Base-by-base conservation (phyloP, 2,113 vertebrate genomes). In the Okapia johnstoni region DNA sequence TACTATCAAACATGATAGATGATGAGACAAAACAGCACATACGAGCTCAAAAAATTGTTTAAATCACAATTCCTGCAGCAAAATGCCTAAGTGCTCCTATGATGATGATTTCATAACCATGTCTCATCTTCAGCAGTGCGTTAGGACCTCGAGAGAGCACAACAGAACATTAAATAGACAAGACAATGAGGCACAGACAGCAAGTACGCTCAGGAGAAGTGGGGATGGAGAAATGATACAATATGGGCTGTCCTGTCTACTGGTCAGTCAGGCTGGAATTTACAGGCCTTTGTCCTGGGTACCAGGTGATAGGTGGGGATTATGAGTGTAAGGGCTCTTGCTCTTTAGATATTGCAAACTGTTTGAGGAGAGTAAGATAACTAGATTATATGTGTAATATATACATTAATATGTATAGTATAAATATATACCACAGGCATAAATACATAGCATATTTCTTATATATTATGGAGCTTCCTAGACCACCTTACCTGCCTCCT, bases 81-180 rank as follows among this genome's bases (percentile, higher is more conserved):
- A 95, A 96, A 96, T 95, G 77, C 96, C 79, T 88, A 98, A 97
- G 95, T 97, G 88, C 43, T 79, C 58, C 81, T 91, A 91, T 97
- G 98, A 81, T 93, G 95, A 97, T 98, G 97, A 98, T 97, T 98
- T 97, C 93, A 97, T 96, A 94, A 97, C 93, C 97, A 86, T 87
- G 95, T 94, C 95, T 98, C 81, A 94, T 98, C 96, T 97, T 95
- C 83, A 86, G 88, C 94, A 96, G 70, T 94, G 90, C 48, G 54
- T 96, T 95, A 88, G 88, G 88, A 95, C 48, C 94, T 94, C 8
- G 0, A 90, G 83, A 98, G 94, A 92, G 86, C 79, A 96, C 94
- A 96, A 80, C 81, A 94, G 97, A 95, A 85, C 77, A 96, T 76
- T 94, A 96, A 96, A 63, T 66, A 96, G 95, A 92, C 93, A 95